phyloP scores from a whole-genome alignment of 2,888 invertebrate species.

The Anarsia innoxiella region DNA sequence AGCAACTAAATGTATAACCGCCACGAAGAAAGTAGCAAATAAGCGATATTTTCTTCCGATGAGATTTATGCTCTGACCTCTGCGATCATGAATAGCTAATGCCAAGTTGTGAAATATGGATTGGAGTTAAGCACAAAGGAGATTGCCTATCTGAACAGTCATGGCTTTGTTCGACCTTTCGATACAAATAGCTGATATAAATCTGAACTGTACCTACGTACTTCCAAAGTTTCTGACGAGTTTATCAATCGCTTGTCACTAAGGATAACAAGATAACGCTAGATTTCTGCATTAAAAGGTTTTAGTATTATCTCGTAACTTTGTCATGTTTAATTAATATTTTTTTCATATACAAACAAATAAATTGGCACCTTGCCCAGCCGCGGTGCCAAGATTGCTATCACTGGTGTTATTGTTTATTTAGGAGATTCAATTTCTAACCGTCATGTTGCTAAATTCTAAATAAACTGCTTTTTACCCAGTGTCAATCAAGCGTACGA shows the following conservation, averaged over 20 bases:
- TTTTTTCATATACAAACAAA: too few relatives aligned
- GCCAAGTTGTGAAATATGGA: conserved; percentile 34
- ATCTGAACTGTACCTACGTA: too few relatives aligned
- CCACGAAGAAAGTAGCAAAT: conserved; percentile 23
- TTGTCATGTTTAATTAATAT: too few relatives aligned
- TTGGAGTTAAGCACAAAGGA: conserved; percentile 21
- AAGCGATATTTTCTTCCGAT: conserved; percentile 21
- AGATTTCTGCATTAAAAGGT: conserved; percentile 13
- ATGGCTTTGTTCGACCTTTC: conserved; percentile 20
- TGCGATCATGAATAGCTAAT: conserved; percentile 25
- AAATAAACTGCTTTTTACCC: conserved; percentile 36
- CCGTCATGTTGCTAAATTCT: too few relatives aligned
- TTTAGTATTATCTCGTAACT: conserved; percentile 15
- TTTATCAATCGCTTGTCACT: background rate
- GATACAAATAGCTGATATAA: conserved; percentile 5
- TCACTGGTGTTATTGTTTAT: too few relatives aligned
- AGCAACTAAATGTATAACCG: conserved; percentile 15
- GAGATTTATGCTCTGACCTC: conserved; percentile 29
- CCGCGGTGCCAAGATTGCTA: too few relatives aligned
- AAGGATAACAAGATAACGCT: background rate
- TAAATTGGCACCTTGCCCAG: too few relatives aligned
- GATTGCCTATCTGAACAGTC: conserved; percentile 23
- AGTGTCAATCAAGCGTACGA: conserved; percentile 50
- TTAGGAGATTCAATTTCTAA: too few relatives aligned
- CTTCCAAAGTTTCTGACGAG: background rate